These are phyloP conservation scores for Bugulina stolonifera DNA, from an alignment of 2,888 invertebrate species.

Conservation along the genomic window DNA sequence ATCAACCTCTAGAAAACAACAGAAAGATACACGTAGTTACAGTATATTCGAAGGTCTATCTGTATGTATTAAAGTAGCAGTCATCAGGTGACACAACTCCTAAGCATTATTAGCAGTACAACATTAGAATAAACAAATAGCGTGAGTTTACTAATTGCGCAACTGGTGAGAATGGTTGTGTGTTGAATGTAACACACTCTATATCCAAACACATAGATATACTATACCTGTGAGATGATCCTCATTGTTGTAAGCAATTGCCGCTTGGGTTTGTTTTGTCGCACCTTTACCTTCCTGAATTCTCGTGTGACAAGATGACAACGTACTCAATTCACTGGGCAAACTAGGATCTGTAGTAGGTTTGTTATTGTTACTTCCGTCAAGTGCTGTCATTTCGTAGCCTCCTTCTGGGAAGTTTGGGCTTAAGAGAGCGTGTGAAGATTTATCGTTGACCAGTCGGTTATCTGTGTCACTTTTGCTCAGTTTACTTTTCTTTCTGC, in stretches of 20 bases:
- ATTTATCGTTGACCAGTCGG: neutral
- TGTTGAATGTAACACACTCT: neutral
- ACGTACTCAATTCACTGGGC: slow-evolving; percentile 1
- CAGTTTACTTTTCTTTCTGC: slow-evolving; percentile 1
- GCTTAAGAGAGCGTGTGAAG: neutral
- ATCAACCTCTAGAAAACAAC: too few relatives aligned
- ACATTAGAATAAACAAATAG: too few relatives aligned
- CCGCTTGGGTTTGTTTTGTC: neutral
- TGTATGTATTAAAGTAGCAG: too few relatives aligned
- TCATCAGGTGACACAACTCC: too few relatives aligned
- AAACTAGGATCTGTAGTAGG: neutral
- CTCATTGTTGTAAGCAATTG: neutral
- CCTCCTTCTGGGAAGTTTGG: neutral
- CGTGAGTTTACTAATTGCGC: too few relatives aligned
- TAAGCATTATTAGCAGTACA: too few relatives aligned
- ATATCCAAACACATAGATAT: too few relatives aligned
- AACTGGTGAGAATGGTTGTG: too few relatives aligned
- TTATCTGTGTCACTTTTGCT: neutral
- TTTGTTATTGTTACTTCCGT: slow-evolving; percentile 8
- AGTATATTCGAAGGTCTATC: too few relatives aligned
- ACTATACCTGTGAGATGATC: neutral
- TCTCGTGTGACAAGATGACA: neutral
- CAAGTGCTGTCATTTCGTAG: slow-evolving; percentile 15
- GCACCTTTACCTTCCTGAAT: neutral
- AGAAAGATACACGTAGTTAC: too few relatives aligned